Evolutionary conservation across 1,140 invertebrate species (phyloP), one percentile per base, ranked within the genome.

Genomic region (Leptoteleia sp.): DNA sequence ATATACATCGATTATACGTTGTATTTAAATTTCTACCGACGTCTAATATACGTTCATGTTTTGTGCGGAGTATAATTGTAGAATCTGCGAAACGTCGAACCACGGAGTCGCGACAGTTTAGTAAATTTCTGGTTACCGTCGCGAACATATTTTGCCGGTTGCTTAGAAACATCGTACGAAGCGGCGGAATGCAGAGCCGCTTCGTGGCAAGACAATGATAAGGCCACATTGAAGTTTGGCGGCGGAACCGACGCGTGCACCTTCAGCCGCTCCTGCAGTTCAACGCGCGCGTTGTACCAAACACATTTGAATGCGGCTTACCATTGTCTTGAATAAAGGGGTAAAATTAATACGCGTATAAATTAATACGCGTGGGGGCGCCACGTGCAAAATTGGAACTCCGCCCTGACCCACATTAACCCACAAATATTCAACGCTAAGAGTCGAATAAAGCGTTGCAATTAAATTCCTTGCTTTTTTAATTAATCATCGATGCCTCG

Each of bases 241-340:
- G 62, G 31, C 16, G 17, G 33, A 76, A 76, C n/a, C 54, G 62
- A 67, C 45, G 59, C 45, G 33, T 43, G 61, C 50, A 50, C 11
- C 12, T 31, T 54, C n/a, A n/a, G n/a, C n/a, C 22, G 31, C 45
- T 19, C 22, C 15, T 31, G 37, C 16, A 61, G 72, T 52, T 61
- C 25, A 40, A 9, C 31, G 29, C 13, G 22, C 40, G n/a, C 7
- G 27, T 52, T 50, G 52, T 59, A 43, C 17, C 15, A n/a, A 59
- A 54, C 45, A 52, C 54, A 75, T 67, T 38, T 67, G 29, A 67
- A 61, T 67, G 62, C 25, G 62, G 62, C 55, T 76, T 43, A 48
- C 48, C 48, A 76, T 76, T 76, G 55, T 68, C 50, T 47, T 40
- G 64, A 76, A 76, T 68, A 76, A 64, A 76, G 73, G 64, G 64